Evolutionary conservation across 1,140 invertebrate species (phyloP), one percentile per base, ranked within the genome.

Genomic region (Spodoptera litura): DNA sequence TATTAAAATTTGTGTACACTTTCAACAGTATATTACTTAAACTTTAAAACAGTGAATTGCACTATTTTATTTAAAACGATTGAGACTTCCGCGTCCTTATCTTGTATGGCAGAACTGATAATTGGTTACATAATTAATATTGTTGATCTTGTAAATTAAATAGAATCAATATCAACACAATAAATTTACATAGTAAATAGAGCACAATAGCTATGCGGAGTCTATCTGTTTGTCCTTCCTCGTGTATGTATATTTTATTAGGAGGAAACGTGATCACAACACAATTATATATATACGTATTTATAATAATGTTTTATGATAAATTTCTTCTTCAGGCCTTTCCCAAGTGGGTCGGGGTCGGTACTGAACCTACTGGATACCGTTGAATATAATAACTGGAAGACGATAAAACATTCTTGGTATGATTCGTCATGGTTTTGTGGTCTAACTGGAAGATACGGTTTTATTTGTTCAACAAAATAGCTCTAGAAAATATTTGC

Each of bases 111-210:
- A 56, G 13, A 52, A 53, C 44, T 70, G 51, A 71, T 71, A 55
- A 53, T 52, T 71, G n/a, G 25, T 55, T 71, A 27, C 68, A 15
- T 71, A 55, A 35, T 12, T 70, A 52, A 55, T 56, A 56, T 11
- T 71, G 52, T 71, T 71, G 68, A 71, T 55, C 52, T 55, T 71
- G 53, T 56, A 38, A 71, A 71, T 71, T 56, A 38, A 71, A 71
- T 71, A 71, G 68, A 70, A 52, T 53, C 35, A 71, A 71, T 53
- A 71, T 71, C 64, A 68, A 71, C 51, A 55, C 35, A 44, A 44
- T 59, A 20, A 49, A 71, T 71, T 71, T 71, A 71, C 68, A 55
- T 55, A 31, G 53, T 56, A 27, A 25, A 56, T n/a, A 71, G 51
- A 71, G 27, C n/a, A 71, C 68, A 56, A 55, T 71, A 35, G 68